Evolutionary conservation across 2,113 vertebrate species (phyloP).

Genomic region (Polypterus bichir): DNA sequence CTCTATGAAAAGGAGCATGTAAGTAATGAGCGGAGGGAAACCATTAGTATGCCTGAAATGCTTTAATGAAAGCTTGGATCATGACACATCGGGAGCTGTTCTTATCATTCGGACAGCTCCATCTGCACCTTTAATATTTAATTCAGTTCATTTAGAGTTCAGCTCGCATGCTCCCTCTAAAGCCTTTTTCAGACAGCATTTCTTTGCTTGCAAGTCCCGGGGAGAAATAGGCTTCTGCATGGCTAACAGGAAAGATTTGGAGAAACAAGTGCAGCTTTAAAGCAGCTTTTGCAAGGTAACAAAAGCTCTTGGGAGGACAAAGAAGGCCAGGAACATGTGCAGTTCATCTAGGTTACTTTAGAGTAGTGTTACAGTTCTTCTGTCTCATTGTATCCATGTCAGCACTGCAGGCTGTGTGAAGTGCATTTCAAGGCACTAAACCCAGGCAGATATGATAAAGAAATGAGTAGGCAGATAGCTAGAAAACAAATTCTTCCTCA

Average conservation of each 20-base stretch:
- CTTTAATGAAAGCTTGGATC: constrained; percentile 90
- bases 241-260: constrained; percentile 77
- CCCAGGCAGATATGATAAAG: constrained; percentile 50
- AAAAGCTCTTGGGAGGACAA: constrained; percentile 69
- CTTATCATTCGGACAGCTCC: constrained; percentile 95
- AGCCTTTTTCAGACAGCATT: constrained; percentile 69
- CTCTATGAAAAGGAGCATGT: constrained; percentile 82
- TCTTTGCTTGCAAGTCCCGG: constrained; percentile 54
- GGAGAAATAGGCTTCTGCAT: constrained; percentile 75
- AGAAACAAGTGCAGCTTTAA: constrained; percentile 55
- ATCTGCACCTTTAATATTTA: constrained; percentile 99
- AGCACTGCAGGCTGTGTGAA: constrained; percentile 73
- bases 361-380: constrained; percentile 69
- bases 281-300: constrained; percentile 58
- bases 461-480: constrained; percentile 57
- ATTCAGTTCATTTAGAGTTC: constrained; percentile 97
- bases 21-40: constrained; percentile 83
- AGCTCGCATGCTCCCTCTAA: constrained; percentile 63
- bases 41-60: constrained; percentile 93
- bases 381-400: constrained; percentile 97
- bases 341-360: constrained; percentile 72
- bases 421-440: constrained; percentile 66
- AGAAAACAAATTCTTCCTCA: constrained; percentile 45
- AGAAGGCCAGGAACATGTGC: constrained; percentile 72
- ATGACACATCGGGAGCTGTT: constrained; percentile 88